Evolutionary conservation across 2,797 vertebrate genomes (phyloP).

Genomic region (Amphiprion clarkii): DNA sequence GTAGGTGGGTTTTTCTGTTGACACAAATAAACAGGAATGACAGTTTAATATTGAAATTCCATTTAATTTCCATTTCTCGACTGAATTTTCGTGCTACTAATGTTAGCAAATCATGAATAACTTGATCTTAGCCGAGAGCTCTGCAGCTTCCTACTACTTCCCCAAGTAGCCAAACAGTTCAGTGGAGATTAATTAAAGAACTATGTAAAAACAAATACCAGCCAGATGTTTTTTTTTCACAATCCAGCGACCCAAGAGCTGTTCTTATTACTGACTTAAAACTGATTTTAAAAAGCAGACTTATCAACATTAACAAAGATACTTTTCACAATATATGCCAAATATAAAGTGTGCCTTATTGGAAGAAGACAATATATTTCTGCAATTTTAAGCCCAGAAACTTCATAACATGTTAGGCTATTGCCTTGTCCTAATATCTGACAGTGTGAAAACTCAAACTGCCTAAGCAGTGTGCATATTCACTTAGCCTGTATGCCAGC

Average conservation of each 20-base stretch:
- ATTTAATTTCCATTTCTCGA: background rate
- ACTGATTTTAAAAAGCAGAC: background rate
- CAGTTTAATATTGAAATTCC: background rate
- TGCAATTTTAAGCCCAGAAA: slow-evolving; percentile 26
- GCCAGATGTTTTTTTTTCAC: slow-evolving; percentile 6
- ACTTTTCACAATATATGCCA: background rate
- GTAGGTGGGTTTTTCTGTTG: slow-evolving; percentile 79
- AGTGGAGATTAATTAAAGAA: slow-evolving; percentile 1
- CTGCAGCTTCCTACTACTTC: background rate
- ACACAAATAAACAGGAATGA: slow-evolving; percentile 46
- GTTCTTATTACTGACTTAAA: slow-evolving; percentile 15
- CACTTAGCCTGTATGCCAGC: slow-evolving; percentile 29
- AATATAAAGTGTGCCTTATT: background rate
- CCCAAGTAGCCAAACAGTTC: slow-evolving; percentile 2
- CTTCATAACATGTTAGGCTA: slow-evolving; percentile 9
- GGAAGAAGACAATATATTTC: background rate
- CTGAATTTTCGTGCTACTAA: background rate
- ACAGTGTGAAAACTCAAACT: slow-evolving; percentile 38
- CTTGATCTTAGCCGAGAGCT: slow-evolving; percentile 1
- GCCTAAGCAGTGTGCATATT: slow-evolving; percentile 28
- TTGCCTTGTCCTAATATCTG: slow-evolving; percentile 32
- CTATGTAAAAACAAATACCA: background rate
- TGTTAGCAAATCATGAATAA: slow-evolving; percentile 2
- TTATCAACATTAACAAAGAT: background rate
- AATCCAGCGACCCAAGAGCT: background rate